Percentiles rank a stretch among this genome's conserved stretches.
These are phyloP conservation scores for Enchytraeus crypticus DNA, from an alignment of 2,888 invertebrate genomes.

Conservation along the genomic window DNA sequence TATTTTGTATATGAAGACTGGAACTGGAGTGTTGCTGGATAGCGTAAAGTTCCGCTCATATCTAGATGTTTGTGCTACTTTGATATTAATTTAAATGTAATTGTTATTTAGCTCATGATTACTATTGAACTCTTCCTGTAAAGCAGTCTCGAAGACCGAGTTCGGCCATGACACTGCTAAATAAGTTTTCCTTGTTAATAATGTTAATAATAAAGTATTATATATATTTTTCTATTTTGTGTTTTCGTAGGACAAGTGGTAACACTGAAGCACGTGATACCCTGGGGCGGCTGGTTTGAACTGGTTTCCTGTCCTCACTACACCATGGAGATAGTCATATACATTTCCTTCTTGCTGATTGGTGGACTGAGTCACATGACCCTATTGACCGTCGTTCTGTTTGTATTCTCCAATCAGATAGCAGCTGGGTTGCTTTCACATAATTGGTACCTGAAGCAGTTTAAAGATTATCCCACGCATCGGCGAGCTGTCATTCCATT, in stretches of 20 bases:
- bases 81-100: no score
- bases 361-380: conserved; percentile 18
- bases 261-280: conserved; percentile 60
- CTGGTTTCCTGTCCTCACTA: conserved; percentile 75
- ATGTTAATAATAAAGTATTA: no score
- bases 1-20: no score
- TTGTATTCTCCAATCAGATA: conserved; percentile 57
- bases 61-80: no score
- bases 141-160: no score
- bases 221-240: no score
- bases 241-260: conserved; percentile 12
- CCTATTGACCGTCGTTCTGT: conserved; percentile 22
- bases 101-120: no score
- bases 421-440: conserved; percentile 65
- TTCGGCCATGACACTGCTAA: no score
- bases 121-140: no score
- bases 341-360: conserved; percentile 54
- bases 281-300: conserved; percentile 69
- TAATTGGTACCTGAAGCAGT: conserved; percentile 67
- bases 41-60: no score
- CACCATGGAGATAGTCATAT: conserved; percentile 67
- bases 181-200: no score
- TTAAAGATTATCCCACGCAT: conserved; percentile 66
- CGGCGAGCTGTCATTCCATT: conserved; percentile 67
- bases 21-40: no score